Evolutionary conservation across 2,888 invertebrate genomes (phyloP).

Genomic region (Nematopogon swammerdamellus): DNA sequence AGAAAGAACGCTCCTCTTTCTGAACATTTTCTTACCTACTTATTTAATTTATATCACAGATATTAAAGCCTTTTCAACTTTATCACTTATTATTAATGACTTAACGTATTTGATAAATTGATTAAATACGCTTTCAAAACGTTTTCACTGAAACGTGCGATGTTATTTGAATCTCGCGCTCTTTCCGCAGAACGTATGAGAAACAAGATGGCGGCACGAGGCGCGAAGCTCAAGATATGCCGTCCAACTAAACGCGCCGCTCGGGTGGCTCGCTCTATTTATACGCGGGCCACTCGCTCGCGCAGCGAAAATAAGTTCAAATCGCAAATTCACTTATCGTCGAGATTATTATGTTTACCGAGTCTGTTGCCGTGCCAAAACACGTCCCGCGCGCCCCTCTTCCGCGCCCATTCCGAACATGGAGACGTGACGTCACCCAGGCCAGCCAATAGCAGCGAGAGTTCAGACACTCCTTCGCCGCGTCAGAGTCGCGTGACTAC

Average conservation of each 20-base stretch:
- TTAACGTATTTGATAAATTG: no score
- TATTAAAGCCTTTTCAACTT: no score
- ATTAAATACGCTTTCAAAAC: no score
- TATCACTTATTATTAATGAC: no score
- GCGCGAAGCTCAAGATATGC: neutral
- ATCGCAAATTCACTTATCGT: neutral
- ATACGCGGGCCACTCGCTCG: neutral
- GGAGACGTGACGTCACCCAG: conserved; percentile 34
- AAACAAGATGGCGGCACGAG: neutral
- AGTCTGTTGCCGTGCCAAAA: neutral
- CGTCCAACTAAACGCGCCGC: neutral
- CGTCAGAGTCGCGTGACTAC: neutral
- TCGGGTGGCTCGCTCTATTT: neutral
- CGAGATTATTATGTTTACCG: neutral
- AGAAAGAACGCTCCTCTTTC: conserved; percentile 32
- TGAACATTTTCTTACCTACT: conserved; percentile 23
- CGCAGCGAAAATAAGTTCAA: neutral
- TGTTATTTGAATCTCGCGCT: neutral
- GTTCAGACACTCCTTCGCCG: neutral
- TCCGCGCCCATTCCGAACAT: neutral
- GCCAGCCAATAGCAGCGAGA: conserved; percentile 26
- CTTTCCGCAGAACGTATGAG: neutral
- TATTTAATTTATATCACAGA: neutral
- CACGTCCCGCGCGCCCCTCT: neutral
- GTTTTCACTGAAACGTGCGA: no score